Conservation (phyloP, 2,888 invertebrate genomes). For the Hemicrepidius hirtus region DNA sequence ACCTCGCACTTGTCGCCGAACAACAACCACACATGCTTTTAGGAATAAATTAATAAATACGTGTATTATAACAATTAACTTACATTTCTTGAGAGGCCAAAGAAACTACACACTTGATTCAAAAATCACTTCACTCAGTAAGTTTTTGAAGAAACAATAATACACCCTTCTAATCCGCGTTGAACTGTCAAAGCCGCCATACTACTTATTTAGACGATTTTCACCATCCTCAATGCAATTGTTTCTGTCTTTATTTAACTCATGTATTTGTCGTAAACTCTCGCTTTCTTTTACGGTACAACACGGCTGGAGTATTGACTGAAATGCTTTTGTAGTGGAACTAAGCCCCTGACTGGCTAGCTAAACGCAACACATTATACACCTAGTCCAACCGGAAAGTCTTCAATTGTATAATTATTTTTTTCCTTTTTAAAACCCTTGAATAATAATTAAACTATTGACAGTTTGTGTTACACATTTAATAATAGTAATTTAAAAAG, state of each 20-base stretch:
- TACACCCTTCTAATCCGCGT: constrained; percentile 41
- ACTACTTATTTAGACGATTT: constrained; percentile 37
- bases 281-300: background rate
- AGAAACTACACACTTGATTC: background rate
- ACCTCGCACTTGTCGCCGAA: constrained; percentile 25
- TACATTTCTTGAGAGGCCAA: background rate
- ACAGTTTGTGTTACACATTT: background rate
- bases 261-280: background rate
- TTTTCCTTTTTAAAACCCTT: constrained; percentile 13
- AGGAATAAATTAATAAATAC: background rate
- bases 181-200: constrained; percentile 57
- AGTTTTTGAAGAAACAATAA: constrained; percentile 23
- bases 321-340: background rate
- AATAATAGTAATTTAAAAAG: background rate
- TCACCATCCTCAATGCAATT: constrained; percentile 32
- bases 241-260: constrained; percentile 21
- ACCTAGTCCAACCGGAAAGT: background rate
- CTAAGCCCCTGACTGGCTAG: background rate
- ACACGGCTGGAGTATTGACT: constrained; percentile 13
- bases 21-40: constrained; percentile 13
- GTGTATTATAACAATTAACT: background rate
- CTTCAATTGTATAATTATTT: constrained; percentile 13
- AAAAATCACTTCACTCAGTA: constrained; percentile 17
- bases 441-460: background rate
- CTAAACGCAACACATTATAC: constrained; percentile 11